A percentile compares a stretch with the other conserved stretches of the same genome.
Evolutionary conservation across 1,140 invertebrate genomes (phyloP).

Genomic region (Bombus difficillimus): DNA sequence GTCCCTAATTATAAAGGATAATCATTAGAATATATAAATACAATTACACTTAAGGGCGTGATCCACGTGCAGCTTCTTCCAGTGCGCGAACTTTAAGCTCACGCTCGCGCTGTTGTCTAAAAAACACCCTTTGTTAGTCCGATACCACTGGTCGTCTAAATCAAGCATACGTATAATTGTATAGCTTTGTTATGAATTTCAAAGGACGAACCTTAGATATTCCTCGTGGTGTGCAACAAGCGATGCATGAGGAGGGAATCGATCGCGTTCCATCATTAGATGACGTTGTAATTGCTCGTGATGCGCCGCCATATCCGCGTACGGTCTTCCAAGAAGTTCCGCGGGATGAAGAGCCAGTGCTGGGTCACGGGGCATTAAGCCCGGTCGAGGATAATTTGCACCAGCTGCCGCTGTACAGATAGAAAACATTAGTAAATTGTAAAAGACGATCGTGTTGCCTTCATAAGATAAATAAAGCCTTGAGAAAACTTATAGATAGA

Average conservation of each 20-base stretch:
- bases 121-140: conserved; percentile 77
- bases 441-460: not conserved
- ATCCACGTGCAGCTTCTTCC: conserved; percentile 92
- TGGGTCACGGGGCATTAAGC: conserved; percentile 85
- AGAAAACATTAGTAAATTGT: conserved; percentile 18
- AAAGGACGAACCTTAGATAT: conserved; percentile 87
- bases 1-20: conserved; percentile 67
- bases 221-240: conserved; percentile 90
- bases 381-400: conserved; percentile 86
- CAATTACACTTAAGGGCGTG: conserved; percentile 84
- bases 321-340: conserved; percentile 90
- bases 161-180: conserved; percentile 13
- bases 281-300: conserved; percentile 94
- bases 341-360: conserved; percentile 86
- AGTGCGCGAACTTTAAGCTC: conserved; percentile 92
- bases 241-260: conserved; percentile 86
- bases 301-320: conserved; percentile 92
- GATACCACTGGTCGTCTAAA: conserved; percentile 26
- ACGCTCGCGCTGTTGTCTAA: conserved; percentile 90
- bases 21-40: conserved; percentile 64
- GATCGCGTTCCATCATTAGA: conserved; percentile 91
- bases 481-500: conserved; percentile 16
- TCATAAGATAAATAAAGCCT: conserved; percentile 16
- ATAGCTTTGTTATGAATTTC: conserved; percentile 51
- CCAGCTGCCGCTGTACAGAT: conserved; percentile 81